These are phyloP conservation scores for Myiozetetes cayanensis DNA, from an alignment of 2,113 vertebrate species.

Conservation along the genomic window DNA sequence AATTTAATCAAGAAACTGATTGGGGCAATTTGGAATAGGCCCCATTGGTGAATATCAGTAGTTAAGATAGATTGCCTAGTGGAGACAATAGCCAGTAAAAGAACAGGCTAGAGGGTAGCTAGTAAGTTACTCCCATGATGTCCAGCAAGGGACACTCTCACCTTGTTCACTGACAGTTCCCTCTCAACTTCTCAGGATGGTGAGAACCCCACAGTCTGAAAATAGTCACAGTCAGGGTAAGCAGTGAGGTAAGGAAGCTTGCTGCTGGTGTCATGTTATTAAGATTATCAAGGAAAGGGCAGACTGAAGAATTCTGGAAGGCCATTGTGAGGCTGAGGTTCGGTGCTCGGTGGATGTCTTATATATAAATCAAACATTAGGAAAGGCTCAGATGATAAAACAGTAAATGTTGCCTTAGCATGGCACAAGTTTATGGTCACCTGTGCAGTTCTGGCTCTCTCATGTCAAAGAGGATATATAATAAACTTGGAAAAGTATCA, in stretches of 20 bases:
- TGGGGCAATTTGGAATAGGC: background rate
- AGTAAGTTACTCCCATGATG: background rate
- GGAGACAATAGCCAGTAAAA: background rate
- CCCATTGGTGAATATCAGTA: background rate
- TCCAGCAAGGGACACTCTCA: rapidly evolving
- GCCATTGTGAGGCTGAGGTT: background rate
- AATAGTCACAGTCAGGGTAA: background rate
- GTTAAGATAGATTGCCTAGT: background rate
- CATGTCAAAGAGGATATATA: background rate
- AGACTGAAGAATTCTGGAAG: background rate
- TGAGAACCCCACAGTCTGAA: background rate
- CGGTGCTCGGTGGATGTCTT: background rate
- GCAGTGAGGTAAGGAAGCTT: background rate
- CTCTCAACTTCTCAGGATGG: background rate
- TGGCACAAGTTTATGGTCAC: background rate
- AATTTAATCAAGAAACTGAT: slow-evolving; percentile 36
- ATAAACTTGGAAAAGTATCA: background rate
- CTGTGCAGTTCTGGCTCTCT: background rate
- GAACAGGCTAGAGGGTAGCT: background rate
- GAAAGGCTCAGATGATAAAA: background rate
- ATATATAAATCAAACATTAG: background rate
- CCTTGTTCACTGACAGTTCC: background rate
- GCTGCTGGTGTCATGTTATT: background rate
- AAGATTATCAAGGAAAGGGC: background rate
- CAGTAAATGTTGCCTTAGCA: background rate